These are phyloP conservation scores for Thripadectes ignobilis DNA, from an alignment of 2,797 vertebrate genomes.

Conservation along the genomic window DNA sequence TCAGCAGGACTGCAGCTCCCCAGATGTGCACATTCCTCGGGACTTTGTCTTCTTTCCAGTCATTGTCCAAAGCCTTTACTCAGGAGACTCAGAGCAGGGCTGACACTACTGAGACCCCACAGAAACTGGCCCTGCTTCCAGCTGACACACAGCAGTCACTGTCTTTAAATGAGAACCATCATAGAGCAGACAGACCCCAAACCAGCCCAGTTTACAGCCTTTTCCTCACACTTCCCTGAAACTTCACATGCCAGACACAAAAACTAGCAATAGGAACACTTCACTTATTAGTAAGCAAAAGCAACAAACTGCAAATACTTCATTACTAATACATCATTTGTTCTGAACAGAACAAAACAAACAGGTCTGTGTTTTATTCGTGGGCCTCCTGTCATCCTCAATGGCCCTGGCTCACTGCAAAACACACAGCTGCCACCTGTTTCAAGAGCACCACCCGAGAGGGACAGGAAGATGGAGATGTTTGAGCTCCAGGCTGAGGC, in stretches of 20 bases:
- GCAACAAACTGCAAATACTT: constrained; percentile 14
- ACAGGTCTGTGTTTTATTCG: constrained; percentile 54
- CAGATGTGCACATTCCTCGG: rapidly evolving
- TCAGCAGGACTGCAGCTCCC: not conserved
- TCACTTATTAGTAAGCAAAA: constrained; percentile 32
- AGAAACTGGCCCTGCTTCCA: not conserved
- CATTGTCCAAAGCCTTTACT: not conserved
- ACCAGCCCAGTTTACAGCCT: not conserved
- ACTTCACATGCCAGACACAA: not conserved
- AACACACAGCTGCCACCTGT: rapidly evolving
- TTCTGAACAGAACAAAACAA: not conserved
- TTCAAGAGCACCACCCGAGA: not conserved
- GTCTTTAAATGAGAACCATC: not conserved
- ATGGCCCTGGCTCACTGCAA: not conserved
- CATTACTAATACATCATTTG: constrained; percentile 55
- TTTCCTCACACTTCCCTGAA: not conserved
- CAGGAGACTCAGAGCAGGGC: not conserved
- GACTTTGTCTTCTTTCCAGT: not conserved
- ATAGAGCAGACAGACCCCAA: not conserved
- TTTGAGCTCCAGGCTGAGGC: not conserved
- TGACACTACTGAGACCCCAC: not conserved
- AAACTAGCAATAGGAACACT: not conserved
- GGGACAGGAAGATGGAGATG: not conserved
- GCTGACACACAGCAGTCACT: not conserved
- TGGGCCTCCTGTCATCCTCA: not conserved